Conservation (phyloP, 1,140 invertebrate species). For the Ips typographus region DNA sequence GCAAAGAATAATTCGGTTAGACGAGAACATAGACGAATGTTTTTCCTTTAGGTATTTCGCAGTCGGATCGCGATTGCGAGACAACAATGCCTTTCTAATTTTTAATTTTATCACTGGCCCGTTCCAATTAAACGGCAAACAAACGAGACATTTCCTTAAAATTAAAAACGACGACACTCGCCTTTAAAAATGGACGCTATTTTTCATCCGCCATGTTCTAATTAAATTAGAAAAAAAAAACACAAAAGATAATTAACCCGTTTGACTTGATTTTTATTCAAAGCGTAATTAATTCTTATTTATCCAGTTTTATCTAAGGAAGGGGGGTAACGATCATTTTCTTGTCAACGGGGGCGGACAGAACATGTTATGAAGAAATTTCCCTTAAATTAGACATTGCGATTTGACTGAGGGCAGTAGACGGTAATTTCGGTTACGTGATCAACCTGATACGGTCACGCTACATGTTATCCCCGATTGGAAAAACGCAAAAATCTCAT, state of each 20-base stretch:
- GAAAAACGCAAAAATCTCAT: conserved; percentile 33
- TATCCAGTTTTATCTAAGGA: conserved; percentile 17
- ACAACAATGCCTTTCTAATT: conserved; percentile 36
- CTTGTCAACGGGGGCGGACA: background rate
- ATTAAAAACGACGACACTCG: conserved; percentile 37
- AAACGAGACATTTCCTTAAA: conserved; percentile 36
- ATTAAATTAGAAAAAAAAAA: conserved; percentile 36
- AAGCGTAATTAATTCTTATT: conserved; percentile 39
- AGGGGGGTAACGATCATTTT: background rate
- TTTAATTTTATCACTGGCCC: conserved; percentile 34
- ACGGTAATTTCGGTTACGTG: conserved; percentile 1
- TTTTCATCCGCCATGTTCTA: conserved; percentile 38
- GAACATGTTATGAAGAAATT: background rate
- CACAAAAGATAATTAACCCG: conserved; percentile 39
- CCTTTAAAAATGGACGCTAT: conserved; percentile 34
- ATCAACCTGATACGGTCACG: conserved; percentile 15
- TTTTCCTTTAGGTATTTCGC: conserved; percentile 9
- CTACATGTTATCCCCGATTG: conserved; percentile 22
- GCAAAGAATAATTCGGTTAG: conserved; percentile 10
- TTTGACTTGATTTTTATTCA: conserved; percentile 39
- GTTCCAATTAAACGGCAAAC: conserved; percentile 35
- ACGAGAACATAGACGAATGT: background rate
- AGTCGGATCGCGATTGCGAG: conserved; percentile 22
- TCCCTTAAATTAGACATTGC: background rate
- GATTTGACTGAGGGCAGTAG: background rate